phyloP scores from a whole-genome alignment of 2,888 invertebrate genomes.

The Cryptus armator region DNA sequence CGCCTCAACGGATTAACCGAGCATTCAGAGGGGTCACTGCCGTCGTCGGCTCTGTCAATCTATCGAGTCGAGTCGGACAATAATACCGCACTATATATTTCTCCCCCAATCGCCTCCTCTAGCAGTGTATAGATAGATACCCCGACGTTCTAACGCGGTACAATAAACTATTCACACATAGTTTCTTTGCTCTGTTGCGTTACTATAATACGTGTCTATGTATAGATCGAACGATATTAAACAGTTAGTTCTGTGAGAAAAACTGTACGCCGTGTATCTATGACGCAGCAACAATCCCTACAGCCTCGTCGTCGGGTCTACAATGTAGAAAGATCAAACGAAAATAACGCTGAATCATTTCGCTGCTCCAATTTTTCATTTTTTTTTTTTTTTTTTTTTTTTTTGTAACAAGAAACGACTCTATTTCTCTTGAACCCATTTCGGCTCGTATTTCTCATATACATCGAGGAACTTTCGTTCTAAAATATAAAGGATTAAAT shows the following conservation, averaged over 20 bases:
- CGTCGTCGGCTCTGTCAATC: slow-evolving; percentile 69
- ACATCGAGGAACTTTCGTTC: neutral
- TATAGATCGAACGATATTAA: slow-evolving; percentile 48
- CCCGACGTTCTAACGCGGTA: neutral
- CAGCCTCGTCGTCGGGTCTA: neutral
- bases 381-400: neutral
- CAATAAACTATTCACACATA: slow-evolving; percentile 16
- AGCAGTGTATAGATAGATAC: too few species aligned
- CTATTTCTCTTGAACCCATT: neutral
- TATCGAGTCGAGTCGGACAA: slow-evolving; percentile 63
- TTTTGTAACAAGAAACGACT: neutral
- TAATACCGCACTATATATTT: slow-evolving; percentile 42
- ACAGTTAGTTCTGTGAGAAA: slow-evolving; percentile 9
- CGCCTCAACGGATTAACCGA: slow-evolving; percentile 78
- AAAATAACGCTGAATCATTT: neutral
- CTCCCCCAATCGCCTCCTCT: neutral
- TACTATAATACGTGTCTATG: slow-evolving; percentile 6
- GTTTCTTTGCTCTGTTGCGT: neutral
- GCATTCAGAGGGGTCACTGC: slow-evolving; percentile 76
- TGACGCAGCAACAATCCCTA: neutral
- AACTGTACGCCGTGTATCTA: neutral
- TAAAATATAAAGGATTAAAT: neutral
- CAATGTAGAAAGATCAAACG: neutral
- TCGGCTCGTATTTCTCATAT: neutral
- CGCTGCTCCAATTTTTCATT: neutral